Percentiles rank a stretch among this genome's conserved stretches.
Evolutionary conservation across 2,888 invertebrate species (phyloP).

Genomic region (Hydrotaea cyrtoneurina): DNA sequence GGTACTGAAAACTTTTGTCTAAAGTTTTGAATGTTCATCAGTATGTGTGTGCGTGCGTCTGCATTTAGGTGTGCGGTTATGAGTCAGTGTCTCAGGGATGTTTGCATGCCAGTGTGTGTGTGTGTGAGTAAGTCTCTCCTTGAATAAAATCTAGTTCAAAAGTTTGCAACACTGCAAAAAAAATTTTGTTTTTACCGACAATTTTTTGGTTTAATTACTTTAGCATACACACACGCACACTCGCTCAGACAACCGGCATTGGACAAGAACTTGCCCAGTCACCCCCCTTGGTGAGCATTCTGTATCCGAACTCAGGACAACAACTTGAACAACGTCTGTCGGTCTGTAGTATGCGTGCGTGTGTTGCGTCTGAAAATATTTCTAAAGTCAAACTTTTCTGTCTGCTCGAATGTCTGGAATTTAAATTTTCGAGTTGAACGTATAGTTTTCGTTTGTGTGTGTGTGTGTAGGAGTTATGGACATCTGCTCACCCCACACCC

Average conservation of each 20-base stretch:
- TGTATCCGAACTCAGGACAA: constrained; percentile 7
- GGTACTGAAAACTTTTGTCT: neutral
- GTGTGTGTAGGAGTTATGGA: too few species aligned
- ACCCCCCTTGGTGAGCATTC: neutral
- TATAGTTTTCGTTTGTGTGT: too few species aligned
- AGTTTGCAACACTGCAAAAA: constrained; percentile 18
- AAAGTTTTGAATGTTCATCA: neutral
- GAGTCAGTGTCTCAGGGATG: constrained; percentile 8
- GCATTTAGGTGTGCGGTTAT: neutral
- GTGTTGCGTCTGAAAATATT: constrained; percentile 19
- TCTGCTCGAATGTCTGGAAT: constrained; percentile 59
- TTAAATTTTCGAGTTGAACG: constrained; percentile 17
- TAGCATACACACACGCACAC: neutral
- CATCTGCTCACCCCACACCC: too few species aligned
- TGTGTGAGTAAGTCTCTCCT: constrained; percentile 41
- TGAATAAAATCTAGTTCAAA: constrained; percentile 62
- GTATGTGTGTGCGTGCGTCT: neutral
- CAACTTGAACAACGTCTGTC: neutral
- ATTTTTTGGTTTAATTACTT: constrained; percentile 47
- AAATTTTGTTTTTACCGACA: neutral
- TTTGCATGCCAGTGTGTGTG: neutral
- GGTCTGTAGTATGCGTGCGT: neutral
- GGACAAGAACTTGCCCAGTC: too few species aligned
- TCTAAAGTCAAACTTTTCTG: constrained; percentile 53
- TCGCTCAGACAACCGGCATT: neutral